Percentiles rank a stretch among this genome's conserved stretches.
phyloP scores from a whole-genome alignment of 2,797 vertebrate species.

The Falco peregrinus region DNA sequence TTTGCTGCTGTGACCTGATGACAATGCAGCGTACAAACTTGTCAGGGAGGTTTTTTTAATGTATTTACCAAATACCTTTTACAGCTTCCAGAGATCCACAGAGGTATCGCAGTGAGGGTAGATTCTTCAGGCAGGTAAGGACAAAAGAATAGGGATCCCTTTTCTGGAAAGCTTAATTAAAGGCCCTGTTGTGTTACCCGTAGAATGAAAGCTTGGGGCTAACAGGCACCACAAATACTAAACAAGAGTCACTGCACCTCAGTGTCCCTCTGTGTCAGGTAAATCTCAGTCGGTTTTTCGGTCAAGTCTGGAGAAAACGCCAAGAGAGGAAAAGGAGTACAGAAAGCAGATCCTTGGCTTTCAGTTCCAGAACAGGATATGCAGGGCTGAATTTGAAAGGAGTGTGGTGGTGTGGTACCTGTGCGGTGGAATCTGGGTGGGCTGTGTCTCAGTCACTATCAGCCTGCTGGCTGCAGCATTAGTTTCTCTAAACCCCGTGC shows the following conservation, averaged over 20 bases:
- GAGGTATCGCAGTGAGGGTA: not conserved
- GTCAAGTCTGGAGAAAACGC: not conserved
- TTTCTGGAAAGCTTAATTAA: not conserved
- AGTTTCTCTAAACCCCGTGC: not conserved
- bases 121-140: not conserved
- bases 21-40: not conserved
- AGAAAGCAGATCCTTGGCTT: not conserved
- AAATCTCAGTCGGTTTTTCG: not conserved
- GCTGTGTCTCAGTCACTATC: not conserved
- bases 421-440: not conserved
- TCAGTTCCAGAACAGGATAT: not conserved
- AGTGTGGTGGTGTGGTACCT: not conserved
- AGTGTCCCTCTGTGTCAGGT: no score
- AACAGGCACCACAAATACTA: not conserved
- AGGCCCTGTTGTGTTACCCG: not conserved
- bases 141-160: not conserved
- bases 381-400: not conserved
- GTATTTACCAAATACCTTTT: not conserved
- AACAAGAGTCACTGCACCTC: not conserved
- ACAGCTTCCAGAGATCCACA: not conserved
- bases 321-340: not conserved
- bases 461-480: not conserved
- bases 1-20: not conserved
- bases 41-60: not conserved
- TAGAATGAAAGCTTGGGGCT: not conserved